These are phyloP conservation scores for Sebastes iracundus DNA, from an alignment of 2,797 vertebrate genomes.

Conservation along the genomic window DNA sequence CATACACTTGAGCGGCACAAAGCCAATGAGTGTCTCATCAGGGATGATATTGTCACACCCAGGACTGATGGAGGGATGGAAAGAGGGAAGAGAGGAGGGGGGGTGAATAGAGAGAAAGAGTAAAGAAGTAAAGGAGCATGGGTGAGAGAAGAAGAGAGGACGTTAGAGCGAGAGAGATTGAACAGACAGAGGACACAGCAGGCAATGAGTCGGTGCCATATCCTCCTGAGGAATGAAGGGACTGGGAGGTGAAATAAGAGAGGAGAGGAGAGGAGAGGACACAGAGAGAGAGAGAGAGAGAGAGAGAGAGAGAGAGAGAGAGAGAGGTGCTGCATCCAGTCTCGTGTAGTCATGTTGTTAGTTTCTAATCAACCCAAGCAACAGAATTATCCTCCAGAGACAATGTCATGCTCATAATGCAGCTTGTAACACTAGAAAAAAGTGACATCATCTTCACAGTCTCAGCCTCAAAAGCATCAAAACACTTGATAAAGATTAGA, in stretches of 20 bases:
- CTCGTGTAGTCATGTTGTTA: not conserved
- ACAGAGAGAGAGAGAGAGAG: not conserved
- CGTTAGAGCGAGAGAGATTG: conserved; percentile 30
- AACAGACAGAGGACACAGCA: conserved; percentile 50
- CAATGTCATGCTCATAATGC: not conserved
- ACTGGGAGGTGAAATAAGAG: not conserved
- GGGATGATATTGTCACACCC: conserved; percentile 18
- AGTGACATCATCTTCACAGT: not conserved
- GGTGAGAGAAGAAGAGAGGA: not conserved
- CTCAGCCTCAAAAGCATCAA: not conserved
- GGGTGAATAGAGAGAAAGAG: not conserved
- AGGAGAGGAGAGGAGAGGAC: not conserved
- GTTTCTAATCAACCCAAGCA: not conserved
- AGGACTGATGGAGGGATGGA: conserved; percentile 1
- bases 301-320: not conserved
- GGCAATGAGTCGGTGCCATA: conserved; percentile 25
- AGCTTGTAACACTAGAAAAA: not conserved
- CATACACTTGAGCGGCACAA: not conserved
- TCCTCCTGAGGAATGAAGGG: conserved; percentile 25
- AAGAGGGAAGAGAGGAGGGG: not conserved
- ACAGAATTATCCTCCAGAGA: not conserved
- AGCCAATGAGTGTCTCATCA: conserved; percentile 33
- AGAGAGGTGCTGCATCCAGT: not conserved
- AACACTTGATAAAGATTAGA: not conserved
- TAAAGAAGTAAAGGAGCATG: not conserved